Base-by-base conservation (phyloP, 2,113 vertebrate species). In the Ochotona princeps region DNA sequence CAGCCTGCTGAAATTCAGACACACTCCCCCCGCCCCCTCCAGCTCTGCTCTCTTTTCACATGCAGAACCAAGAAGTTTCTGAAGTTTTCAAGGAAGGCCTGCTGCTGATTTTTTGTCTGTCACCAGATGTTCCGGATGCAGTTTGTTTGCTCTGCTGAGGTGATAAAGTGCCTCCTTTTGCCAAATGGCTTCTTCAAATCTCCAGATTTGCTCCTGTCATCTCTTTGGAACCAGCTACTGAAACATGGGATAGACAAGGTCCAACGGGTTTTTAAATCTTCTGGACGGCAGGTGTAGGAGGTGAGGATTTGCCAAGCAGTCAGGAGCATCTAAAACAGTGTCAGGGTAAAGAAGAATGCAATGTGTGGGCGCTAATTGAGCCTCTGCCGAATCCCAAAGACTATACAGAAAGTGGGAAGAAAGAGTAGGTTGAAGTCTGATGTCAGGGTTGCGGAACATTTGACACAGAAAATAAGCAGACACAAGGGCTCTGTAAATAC, bases 151-250 rank as follows among this genome's bases (percentile, higher is more conserved):
- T 35, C 74, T 18, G 93, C 86, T 30, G 57, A 63, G 79, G 20
- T 81, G 60, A 80, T 25, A 78, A 74, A 72, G 49, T 0, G 0
- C 20, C 89, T 91, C 51, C 25, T 87, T 93, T 87, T 30, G 65
- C 65, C 76, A 79, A 23, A n/a, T 23, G 49, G 4, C 83, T 90
- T 85, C 38, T 8, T 72, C 14, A 30, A 74, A 7, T 57, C 25
- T 81, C 38, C 67, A 72, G 49, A 66, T 79, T 67, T 10, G 54
- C 73, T 81, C 15, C 17, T 81, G 95, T 91, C 85, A 69, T 84
- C 93, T 89, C 81, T 89, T 94, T 69, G 70, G 92, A 92, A 83
- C 60, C 30, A 83, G 30, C 17, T 74, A 60, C 49, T 82, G 70
- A 89, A 92, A 81, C 1, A 0, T 81, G 38, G 10, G 13, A 28